Percentiles rank a stretch among this genome's conserved stretches.
phyloP scores from a whole-genome alignment of 2,113 vertebrate genomes.

The Anarhynchus alexandrinus region DNA sequence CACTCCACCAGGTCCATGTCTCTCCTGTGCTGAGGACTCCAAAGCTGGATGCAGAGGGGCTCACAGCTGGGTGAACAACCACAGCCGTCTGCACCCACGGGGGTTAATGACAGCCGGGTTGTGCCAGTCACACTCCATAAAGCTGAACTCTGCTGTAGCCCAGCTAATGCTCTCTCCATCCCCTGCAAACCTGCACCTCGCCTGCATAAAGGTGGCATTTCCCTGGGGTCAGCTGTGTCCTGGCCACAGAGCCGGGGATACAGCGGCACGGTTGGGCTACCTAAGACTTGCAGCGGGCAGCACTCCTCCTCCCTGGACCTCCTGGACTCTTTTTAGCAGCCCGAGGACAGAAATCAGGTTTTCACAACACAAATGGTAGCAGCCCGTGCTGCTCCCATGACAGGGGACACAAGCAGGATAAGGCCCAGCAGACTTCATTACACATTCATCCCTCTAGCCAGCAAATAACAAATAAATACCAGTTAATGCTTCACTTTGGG shows the following conservation, averaged over 20 bases:
- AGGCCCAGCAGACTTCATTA: not conserved
- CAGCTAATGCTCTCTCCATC: not conserved
- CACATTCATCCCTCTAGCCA: not conserved
- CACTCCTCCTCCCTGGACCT: not conserved
- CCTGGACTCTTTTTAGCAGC: not conserved
- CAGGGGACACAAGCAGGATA: not conserved
- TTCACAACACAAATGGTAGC: accelerated
- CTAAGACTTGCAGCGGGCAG: no score
- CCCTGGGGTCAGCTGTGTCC: not conserved
- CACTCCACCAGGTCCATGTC: not conserved
- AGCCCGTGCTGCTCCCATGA: accelerated
- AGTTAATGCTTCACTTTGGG: not conserved
- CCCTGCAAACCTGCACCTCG: not conserved
- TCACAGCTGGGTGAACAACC: not conserved
- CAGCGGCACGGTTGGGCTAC: not conserved
- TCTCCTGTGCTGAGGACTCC: not conserved
- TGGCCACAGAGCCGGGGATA: not conserved
- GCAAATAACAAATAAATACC: not conserved
- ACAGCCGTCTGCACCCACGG: not conserved
- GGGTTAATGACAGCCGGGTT: not conserved
- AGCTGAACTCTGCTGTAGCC: not conserved
- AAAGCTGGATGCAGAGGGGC: not conserved
- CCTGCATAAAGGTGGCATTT: not conserved
- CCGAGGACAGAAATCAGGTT: accelerated
- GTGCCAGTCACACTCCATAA: not conserved